Base-by-base conservation (phyloP, 2,888 invertebrate species). In the Lathronympha strigana region DNA sequence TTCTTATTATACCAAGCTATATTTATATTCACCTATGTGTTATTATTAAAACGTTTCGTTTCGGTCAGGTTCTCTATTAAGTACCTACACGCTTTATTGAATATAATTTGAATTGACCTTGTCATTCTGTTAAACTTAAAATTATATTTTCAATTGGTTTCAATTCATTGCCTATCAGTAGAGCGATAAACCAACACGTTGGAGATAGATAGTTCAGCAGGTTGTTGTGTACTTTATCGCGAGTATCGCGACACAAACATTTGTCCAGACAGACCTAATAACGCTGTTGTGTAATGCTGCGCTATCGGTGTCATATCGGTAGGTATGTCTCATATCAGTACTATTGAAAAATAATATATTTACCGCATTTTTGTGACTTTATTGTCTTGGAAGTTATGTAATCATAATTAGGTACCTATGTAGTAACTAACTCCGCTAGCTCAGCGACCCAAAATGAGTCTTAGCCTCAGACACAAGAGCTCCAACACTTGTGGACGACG, bases 241-340 rank as follows among this genome's bases (percentile, higher is more conserved):
- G 15, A 15, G 49, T 62, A 78, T 80, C 76, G 73, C 75, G 80
- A 76, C 76, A 77, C 82, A 84, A 90, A 88, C 83, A 87, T 87
- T 86, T 84, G 79, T 78, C 77, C 83, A 89, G 86, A 86, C 89
- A 76, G 71, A 36, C 81, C 79, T 77, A 86, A 83, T 76, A 79
- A 79, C 82, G 81, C 82, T 82, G 76, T 77, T 79, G 79, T 80
- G 79, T 85, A 63, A 60, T 13, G 6, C 33, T 54, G 45, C 40
- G 49, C 54, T 51, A 83, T 85, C 84, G 60, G 80, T 80, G 80
- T 76, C 83, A 81, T n/a, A n/a, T n/a, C n/a, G n/a, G n/a, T n/a
- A n/a, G n/a, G n/a, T n/a, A n/a, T n/a, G n/a, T n/a, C n/a, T 84
- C 80, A 73, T 71, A 43, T 21, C 19, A 19, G 19, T 19, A 43